These are phyloP conservation scores for Riptortus pedestris DNA, from an alignment of 1,140 invertebrate species.

Conservation along the genomic window DNA sequence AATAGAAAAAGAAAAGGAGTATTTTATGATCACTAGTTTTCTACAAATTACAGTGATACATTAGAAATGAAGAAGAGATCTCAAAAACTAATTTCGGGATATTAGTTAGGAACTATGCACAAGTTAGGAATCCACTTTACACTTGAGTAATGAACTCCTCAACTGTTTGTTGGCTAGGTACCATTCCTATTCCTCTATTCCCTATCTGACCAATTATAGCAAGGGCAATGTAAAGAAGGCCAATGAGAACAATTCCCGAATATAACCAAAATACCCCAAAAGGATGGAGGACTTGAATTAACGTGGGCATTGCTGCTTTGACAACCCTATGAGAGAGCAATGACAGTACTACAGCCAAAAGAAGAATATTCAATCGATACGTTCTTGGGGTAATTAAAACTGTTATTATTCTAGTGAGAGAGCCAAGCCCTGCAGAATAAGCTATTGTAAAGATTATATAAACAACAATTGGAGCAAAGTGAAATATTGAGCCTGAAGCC, in stretches of 20 bases:
- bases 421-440: not conserved
- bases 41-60: too few species aligned
- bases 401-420: not conserved
- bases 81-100: too few species aligned
- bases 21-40: too few species aligned
- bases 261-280: conserved; percentile 13
- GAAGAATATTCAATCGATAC: not conserved
- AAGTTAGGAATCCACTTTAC: not conserved
- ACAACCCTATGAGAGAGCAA: not conserved
- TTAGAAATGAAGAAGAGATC: too few species aligned
- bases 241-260: not conserved
- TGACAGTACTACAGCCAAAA: not conserved
- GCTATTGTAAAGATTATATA: not conserved
- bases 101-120: too few species aligned
- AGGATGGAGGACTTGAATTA: not conserved
- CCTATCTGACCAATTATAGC: not conserved
- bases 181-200: not conserved
- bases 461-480: not conserved
- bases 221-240: not conserved
- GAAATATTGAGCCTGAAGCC: not conserved
- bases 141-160: conserved; percentile 13
- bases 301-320: not conserved
- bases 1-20: too few species aligned
- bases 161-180: not conserved
- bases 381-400: not conserved